Base-by-base conservation (phyloP, 2,888 invertebrate species). In the Reticulitermes lucifugus region DNA sequence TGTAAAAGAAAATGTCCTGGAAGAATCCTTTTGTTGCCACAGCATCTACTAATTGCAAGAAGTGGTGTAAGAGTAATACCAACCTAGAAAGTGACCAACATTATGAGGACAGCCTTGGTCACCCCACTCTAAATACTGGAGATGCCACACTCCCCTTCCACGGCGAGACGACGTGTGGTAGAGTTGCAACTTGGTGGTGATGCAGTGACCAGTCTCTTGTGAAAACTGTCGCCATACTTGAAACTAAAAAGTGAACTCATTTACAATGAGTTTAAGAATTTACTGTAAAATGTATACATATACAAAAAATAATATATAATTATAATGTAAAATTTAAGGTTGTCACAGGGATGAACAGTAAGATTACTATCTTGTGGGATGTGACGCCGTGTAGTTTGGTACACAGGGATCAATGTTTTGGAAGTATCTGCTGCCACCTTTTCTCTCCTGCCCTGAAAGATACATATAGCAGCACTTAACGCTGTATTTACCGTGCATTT, bases 111-210 rank as follows among this genome's bases (percentile, higher is more conserved):
- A 94, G 10, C 94, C 93, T 87, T 93, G 93, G 88, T 93, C 93
- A 5, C 93, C 93, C 96, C 96, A 96, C 89, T 95, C 95, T 55
- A 94, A 93, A 90, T 95, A 97, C 89, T 96, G 95, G 88, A 97
- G 92, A 91, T 97, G 97, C 96, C 97, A 97, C 87, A 97, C 92
- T 65, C 93, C 93, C 87, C 94, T 91, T 81, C 88, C 88, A 83
- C 89, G 88, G 82, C 93, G 90, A 46, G 93, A 93, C 71, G 92
- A 90, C 59, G 92, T 91, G 88, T 94, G 93, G 89, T 92, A 93
- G 70, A 94, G 89, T 85, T 93, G 91, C 86, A 94, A 90, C 89
- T 94, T 94, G 88, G 93, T 94, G 55, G 94, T 94, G 12, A 93
- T 91, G 89, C 94, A 94, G 88, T 93, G 93, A 79, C 94, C 94